Conservation (phyloP, 2,888 invertebrate genomes). For the Hypsopygia costalis region DNA sequence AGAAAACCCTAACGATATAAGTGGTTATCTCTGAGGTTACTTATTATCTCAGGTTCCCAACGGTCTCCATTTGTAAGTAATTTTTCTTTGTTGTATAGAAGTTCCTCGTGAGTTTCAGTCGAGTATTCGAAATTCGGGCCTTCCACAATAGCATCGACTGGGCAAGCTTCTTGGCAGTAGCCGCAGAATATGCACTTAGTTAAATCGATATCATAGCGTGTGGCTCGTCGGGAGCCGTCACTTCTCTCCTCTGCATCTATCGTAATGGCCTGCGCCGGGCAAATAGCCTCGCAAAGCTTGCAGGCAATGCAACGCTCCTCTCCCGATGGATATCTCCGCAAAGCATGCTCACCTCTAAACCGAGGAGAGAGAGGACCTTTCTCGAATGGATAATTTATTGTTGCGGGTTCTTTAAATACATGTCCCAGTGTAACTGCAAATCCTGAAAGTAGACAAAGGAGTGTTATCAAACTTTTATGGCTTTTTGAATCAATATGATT, state of each 20-base stretch:
- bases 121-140: conserved; percentile 99
- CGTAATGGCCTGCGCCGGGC: conserved; percentile 99
- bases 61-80: conserved; percentile 97
- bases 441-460: conserved; percentile 71
- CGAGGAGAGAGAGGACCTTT: conserved; percentile 98
- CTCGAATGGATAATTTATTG: conserved; percentile 99
- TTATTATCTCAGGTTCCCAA: conserved; percentile 99
- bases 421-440: conserved; percentile 89
- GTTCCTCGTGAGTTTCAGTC: conserved; percentile 98
- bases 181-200: conserved; percentile 99
- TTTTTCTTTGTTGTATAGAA: conserved; percentile 99
- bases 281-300: conserved; percentile 99
- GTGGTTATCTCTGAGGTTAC: conserved; percentile 85
- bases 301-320: conserved; percentile 99
- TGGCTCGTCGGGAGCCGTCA: conserved; percentile 97
- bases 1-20: conserved; percentile 49
- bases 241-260: conserved; percentile 98
- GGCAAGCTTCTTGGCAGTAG: conserved; percentile 99
- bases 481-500: too few species aligned
- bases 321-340: conserved; percentile 97
- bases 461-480: too few species aligned
- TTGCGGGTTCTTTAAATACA: conserved; percentile 90
- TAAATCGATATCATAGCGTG: conserved; percentile 97
- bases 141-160: conserved; percentile 98
- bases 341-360: conserved; percentile 98